phyloP scores from a whole-genome alignment of 2,797 vertebrate species.

The Parambassis ranga region DNA sequence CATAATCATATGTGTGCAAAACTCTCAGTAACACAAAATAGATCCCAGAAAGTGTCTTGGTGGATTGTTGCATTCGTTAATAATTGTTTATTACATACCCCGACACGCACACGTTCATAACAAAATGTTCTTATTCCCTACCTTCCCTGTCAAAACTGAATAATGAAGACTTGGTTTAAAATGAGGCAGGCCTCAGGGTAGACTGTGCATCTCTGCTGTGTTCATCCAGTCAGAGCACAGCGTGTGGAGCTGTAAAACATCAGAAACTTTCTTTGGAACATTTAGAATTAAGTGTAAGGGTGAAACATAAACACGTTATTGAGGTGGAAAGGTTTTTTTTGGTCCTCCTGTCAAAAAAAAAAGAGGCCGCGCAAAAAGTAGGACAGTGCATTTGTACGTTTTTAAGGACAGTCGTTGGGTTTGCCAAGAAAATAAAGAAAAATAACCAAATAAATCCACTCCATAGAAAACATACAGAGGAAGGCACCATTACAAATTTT shows the following conservation, averaged over 20 bases:
- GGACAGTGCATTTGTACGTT: not conserved
- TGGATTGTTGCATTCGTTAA: conserved; percentile 8
- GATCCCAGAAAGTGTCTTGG: not conserved
- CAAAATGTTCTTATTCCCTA: conserved; percentile 16
- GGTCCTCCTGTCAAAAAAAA: not conserved
- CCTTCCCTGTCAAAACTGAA: conserved; percentile 24
- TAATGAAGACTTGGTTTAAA: conserved; percentile 28
- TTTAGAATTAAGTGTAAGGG: conserved; percentile 12
- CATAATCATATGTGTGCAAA: not conserved
- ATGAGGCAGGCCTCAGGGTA: conserved; percentile 14
- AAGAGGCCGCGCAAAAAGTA: too few relatives aligned
- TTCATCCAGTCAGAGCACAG: conserved; percentile 19
- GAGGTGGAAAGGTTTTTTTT: conserved; percentile 16
- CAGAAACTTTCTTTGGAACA: conserved; percentile 3
- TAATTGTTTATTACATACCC: conserved; percentile 8
- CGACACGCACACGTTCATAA: conserved; percentile 17
- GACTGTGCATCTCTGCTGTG: conserved; percentile 4
- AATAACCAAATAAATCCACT: too few relatives aligned
- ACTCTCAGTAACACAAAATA: not conserved
- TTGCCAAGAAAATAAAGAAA: not conserved
- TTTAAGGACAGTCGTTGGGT: not conserved
- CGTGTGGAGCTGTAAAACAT: not conserved
- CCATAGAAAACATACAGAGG: too few relatives aligned
- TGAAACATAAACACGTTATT: not conserved
- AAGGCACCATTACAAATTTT: too few relatives aligned